phyloP scores from a whole-genome alignment of 1,140 invertebrate species.

The Schmidtea mediterranea region DNA sequence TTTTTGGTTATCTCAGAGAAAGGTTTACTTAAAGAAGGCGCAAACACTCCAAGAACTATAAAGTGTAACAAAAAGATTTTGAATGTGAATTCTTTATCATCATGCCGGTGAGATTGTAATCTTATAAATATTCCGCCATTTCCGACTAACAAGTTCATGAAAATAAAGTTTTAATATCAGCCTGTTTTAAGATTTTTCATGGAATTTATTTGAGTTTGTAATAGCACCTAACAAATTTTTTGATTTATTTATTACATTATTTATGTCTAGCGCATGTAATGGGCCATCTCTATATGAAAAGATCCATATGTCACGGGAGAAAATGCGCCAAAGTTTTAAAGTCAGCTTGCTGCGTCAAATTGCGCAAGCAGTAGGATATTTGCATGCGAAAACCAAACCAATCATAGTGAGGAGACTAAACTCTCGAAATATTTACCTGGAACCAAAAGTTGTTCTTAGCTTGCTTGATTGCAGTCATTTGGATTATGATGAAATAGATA shows the following conservation, averaged over 20 bases:
- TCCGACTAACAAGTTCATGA: too few relatives aligned
- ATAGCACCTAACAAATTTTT: background rate
- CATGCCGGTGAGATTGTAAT: too few relatives aligned
- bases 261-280: conserved; percentile 16
- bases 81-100: too few relatives aligned
- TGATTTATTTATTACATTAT: conserved; percentile 4
- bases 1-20: too few relatives aligned
- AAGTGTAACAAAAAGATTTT: too few relatives aligned
- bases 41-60: too few relatives aligned
- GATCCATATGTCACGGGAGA: conserved; percentile 16
- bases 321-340: conserved; percentile 15
- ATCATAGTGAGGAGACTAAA: conserved; percentile 27
- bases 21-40: too few relatives aligned
- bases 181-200: too few relatives aligned
- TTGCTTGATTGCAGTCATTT: conserved; percentile 23
- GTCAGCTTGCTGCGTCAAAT: conserved; percentile 21
- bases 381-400: conserved; percentile 24
- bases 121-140: too few relatives aligned
- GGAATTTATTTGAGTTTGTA: background rate
- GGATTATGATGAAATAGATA: background rate
- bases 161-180: too few relatives aligned
- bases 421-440: conserved; percentile 28
- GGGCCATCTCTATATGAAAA: conserved; percentile 23
- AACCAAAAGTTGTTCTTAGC: conserved; percentile 26
- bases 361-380: conserved; percentile 27